Percentiles rank a stretch among this genome's conserved stretches.
These are phyloP conservation scores for Caenorhabditis sulstoni DNA, from an alignment of 2,888 invertebrate species.

Conservation along the genomic window DNA sequence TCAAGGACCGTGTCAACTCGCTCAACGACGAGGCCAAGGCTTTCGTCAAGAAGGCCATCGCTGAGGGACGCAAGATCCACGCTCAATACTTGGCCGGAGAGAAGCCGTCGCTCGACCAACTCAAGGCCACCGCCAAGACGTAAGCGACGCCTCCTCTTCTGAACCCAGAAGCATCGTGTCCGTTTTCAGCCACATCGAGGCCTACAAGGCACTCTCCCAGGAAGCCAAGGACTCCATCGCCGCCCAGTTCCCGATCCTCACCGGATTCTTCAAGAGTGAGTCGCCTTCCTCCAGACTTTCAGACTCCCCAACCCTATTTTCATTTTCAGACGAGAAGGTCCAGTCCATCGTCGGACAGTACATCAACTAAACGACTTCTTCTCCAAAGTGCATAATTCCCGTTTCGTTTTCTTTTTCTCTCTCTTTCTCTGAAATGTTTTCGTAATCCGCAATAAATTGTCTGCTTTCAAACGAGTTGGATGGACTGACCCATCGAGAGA, in stretches of 20 bases:
- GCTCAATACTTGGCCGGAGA: slow-evolving; percentile 72
- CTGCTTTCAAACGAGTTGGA: not conserved
- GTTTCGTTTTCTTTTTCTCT: not conserved
- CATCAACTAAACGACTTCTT: slow-evolving; percentile 44
- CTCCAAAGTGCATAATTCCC: slow-evolving; percentile 15
- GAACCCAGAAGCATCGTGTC: not conserved
- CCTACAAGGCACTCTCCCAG: slow-evolving; percentile 72
- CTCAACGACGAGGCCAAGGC: slow-evolving; percentile 75
- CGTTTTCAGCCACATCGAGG: slow-evolving; percentile 60
- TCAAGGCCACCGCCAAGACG: slow-evolving; percentile 66
- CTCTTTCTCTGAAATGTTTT: too few relatives aligned
- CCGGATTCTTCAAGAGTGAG: slow-evolving; percentile 73
- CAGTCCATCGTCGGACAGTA: slow-evolving; percentile 49
- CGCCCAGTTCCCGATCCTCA: slow-evolving; percentile 76
- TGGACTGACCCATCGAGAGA: not conserved
- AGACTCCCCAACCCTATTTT: not conserved
- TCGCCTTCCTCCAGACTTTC: not conserved
- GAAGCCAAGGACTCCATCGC: slow-evolving; percentile 75
- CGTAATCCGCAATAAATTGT: slow-evolving; percentile 3
- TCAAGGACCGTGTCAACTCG: slow-evolving; percentile 71
- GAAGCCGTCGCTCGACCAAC: slow-evolving; percentile 73
- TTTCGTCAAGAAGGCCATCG: slow-evolving; percentile 75
- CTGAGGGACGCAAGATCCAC: slow-evolving; percentile 74
- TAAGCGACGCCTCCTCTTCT: slow-evolving; percentile 2
- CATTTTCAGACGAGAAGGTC: slow-evolving; percentile 59